Percentiles rank a stretch among this genome's conserved stretches.
These are phyloP conservation scores for Donacobius atricapilla DNA, from an alignment of 2,113 vertebrate genomes.

Conservation along the genomic window DNA sequence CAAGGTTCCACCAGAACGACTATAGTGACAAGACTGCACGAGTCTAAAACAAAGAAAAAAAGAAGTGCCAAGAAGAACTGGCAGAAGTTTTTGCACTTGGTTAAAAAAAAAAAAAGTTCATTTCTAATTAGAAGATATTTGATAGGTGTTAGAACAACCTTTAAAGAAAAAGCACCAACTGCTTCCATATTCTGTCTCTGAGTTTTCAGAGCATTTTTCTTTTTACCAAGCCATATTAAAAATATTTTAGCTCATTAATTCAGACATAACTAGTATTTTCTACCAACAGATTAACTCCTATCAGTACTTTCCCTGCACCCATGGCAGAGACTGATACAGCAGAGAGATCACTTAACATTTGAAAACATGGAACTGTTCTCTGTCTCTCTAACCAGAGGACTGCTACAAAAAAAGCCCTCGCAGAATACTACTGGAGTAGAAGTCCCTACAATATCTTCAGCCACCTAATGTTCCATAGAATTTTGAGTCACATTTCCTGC, in stretches of 20 bases:
- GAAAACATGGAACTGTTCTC: neutral
- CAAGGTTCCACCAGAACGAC: neutral
- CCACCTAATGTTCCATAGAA: neutral
- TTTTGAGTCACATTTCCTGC: neutral
- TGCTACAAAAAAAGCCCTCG: neutral
- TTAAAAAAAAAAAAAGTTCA: neutral
- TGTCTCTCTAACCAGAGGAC: neutral
- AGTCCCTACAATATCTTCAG: neutral
- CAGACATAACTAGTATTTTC: neutral
- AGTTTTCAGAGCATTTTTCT: neutral
- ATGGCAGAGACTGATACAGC: neutral
- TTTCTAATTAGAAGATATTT: neutral
- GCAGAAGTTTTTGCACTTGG: neutral
- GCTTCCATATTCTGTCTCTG: neutral
- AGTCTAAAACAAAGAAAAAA: neutral
- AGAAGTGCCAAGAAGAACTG: neutral
- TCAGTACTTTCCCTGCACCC: neutral
- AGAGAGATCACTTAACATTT: neutral
- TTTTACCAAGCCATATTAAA: neutral
- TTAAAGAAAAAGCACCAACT: neutral
- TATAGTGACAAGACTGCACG: neutral
- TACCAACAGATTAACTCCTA: neutral
- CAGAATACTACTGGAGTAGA: fast-evolving
- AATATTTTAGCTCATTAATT: neutral
- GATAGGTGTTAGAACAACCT: neutral